Evolutionary conservation across 2,113 vertebrate species (phyloP), one percentile per base, ranked within the genome.

Genomic region (Paralichthys olivaceus): DNA sequence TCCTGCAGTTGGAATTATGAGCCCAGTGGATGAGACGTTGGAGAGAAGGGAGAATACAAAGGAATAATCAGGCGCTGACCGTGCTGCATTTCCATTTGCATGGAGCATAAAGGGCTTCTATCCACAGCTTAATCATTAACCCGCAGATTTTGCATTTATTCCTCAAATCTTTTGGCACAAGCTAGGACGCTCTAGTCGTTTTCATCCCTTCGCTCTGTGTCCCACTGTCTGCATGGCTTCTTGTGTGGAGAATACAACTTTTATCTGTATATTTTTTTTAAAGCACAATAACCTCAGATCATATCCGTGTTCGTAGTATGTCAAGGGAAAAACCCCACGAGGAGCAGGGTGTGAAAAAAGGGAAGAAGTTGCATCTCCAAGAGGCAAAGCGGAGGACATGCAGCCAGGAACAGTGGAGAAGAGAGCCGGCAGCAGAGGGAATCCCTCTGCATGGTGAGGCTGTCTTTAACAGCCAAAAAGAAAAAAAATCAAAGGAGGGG

Each of bases 401-500:
- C 75, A 82, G 86, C 72, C 86, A 93, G 93, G 91, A 82, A 78
- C 90, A 91, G 90, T 90, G 71, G 91, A 92, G 92, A 72, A 88
- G 93, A 94, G 93, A 88, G 90, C 78, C 90, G 82, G 85, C 92
- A 87, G 91, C 91, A 26, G 92, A 91, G 94, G 95, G 92, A 95
- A 95, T 95, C 93, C 94, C 95, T 96, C 94, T 94, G 96, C 95
- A 95, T 95, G 95, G 94, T 93, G 95, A 96, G 95, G 93, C 93
- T 96, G 94, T 94, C 95, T 95, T 96, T 94, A 95, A 95, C 95
- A 94, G 96, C 94, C 93, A 87, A 76, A 87, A 92, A 90, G 56
- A 80, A 73, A 60, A 60, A 20, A 15, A 37, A 77, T 67, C 55
- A 88, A 54, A 69, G 20, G 68, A 56, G 19, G 45, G 7, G 45